A percentile compares a stretch with the other conserved stretches of the same genome.
phyloP scores from a whole-genome alignment of 2,888 invertebrate genomes.

The Papilio protenor region DNA sequence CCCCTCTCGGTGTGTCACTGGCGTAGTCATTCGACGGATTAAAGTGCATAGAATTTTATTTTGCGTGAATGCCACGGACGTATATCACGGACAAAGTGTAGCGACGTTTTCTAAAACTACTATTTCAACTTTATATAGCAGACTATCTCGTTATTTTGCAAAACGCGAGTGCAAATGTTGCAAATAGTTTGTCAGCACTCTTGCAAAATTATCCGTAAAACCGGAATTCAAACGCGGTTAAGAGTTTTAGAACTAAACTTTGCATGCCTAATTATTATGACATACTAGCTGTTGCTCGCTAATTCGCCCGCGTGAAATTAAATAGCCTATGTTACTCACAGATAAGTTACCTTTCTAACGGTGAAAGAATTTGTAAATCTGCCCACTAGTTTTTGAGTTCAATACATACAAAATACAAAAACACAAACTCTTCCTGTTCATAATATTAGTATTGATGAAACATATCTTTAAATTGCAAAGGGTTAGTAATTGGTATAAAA shows the following conservation, averaged over 20 bases:
- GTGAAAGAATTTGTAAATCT: too few relatives aligned
- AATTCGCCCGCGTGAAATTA: too few relatives aligned
- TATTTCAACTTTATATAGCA: background rate
- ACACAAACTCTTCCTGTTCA: too few relatives aligned
- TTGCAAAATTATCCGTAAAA: background rate
- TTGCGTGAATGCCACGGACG: constrained; percentile 10
- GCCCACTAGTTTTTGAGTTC: too few relatives aligned
- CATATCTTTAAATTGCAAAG: too few relatives aligned
- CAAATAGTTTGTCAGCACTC: background rate
- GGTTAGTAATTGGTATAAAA: background rate
- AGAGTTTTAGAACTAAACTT: background rate
- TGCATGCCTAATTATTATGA: too few relatives aligned
- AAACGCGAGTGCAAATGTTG: background rate
- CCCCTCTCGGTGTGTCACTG: constrained; percentile 29
- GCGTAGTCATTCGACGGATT: constrained; percentile 27
- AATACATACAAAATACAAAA: too few relatives aligned
- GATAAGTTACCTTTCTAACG: too few relatives aligned
- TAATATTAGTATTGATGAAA: too few relatives aligned
- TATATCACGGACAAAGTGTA: background rate
- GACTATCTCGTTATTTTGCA: constrained; percentile 20
- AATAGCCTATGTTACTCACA: too few relatives aligned
- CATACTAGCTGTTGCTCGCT: too few relatives aligned
- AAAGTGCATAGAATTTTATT: constrained; percentile 38
- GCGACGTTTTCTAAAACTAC: constrained; percentile 19
- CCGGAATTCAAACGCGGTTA: background rate